Evolutionary conservation across 2,888 invertebrate species (phyloP), one percentile per base, ranked within the genome.

Genomic region (Julus scandinavius): DNA sequence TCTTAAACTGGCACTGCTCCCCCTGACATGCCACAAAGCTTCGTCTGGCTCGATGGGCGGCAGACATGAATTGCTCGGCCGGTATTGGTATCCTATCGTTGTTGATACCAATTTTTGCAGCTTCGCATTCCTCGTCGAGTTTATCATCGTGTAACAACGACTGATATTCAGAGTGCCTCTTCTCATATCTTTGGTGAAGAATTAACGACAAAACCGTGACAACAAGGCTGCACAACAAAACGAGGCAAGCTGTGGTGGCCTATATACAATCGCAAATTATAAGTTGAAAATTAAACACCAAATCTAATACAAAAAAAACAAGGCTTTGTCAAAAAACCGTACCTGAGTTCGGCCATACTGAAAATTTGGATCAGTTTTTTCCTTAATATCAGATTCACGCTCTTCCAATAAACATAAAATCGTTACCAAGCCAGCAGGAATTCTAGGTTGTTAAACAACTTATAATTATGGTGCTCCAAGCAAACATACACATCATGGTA

Each of bases 121-220:
- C 50, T 13, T 87, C 54, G 20, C 80, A 45, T 90, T 95, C 94
- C 89, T 94, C 94, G 17, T 92, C 92, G 89, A 93, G 93, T 41
- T 92, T 92, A 84, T 94, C 93, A n/a, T 89, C 89, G 6, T 89
- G 90, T 89, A 49, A 54, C 13, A 91, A 89, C 0, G 90, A 88
- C 72, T 90, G 92, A 91, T 95, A 95, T 90, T 94, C 94, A n/a
- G 94, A 94, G 90, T 95, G 95, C 89, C 95, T 95, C 72, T 95
- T 94, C 86, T 89, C 91, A 91, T 96, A 96, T 58, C 98, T 94
- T 91, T 97, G 96, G 92, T 97, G 96, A 88, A 97, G 92, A 50
- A 97, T 95, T 89, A 98, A 93, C 91, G 96, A 96, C 1, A 96
- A 96, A 4, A 96, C 94, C 0, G 97, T 96, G 86, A 97, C 96